These are phyloP conservation scores for Strongylocentrotus purpuratus DNA, from an alignment of 35 echinoderm and acorn worm species.

Conservation along the genomic window DNA sequence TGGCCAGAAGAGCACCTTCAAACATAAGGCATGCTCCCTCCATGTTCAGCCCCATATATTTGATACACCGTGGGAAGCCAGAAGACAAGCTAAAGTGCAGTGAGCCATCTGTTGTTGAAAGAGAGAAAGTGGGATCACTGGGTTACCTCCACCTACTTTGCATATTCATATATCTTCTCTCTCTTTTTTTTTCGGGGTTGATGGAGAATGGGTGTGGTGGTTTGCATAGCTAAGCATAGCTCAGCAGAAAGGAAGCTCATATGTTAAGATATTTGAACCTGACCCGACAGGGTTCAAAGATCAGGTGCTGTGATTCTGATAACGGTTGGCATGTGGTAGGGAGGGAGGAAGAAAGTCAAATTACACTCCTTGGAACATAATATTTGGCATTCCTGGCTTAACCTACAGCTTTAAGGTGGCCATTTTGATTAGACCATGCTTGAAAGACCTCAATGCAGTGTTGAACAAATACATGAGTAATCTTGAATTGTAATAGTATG, in stretches of 20 bases:
- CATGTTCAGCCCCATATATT: background rate
- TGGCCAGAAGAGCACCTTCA: conserved; percentile 39
- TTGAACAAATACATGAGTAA: background rate
- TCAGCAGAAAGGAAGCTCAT: conserved; percentile 36
- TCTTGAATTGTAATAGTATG: background rate
- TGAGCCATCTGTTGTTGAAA: conserved; percentile 36
- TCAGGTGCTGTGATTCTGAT: conserved; percentile 35
- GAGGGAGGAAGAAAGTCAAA: background rate
- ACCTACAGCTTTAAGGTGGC: background rate
- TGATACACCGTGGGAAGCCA: background rate
- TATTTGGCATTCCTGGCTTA: conserved; percentile 2
- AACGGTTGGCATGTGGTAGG: conserved; percentile 36
- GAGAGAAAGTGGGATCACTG: background rate
- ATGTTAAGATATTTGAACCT: conserved; percentile 40
- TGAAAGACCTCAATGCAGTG: background rate
- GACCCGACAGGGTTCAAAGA: conserved; percentile 2
- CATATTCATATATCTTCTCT: background rate
- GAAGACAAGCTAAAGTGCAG: background rate
- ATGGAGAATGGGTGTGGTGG: conserved; percentile 5
- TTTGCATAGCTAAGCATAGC: conserved; percentile 17
- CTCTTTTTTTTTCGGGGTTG: background rate
- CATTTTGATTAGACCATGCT: background rate
- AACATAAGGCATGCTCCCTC: background rate
- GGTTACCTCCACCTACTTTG: conserved; percentile 8
- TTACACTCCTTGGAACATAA: background rate